phyloP scores from a whole-genome alignment of 2,888 invertebrate genomes.

The Drosophila neonasuta region DNA sequence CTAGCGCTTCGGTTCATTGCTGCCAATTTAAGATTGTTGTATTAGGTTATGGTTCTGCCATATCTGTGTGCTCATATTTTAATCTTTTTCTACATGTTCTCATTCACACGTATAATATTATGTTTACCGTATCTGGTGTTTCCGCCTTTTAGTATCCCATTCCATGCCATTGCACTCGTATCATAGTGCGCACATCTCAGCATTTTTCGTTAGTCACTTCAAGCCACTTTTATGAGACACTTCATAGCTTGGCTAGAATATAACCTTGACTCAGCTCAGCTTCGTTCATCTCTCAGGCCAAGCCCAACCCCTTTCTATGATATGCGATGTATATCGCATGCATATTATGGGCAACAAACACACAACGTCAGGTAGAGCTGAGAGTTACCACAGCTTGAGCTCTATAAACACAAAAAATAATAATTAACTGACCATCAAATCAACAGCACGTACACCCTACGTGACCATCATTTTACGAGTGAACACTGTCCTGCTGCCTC shows the following conservation, averaged over 20 bases:
- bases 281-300: background rate
- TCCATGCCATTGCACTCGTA: slow-evolving; percentile 6
- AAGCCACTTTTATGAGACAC: slow-evolving; percentile 63
- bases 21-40: slow-evolving; percentile 12
- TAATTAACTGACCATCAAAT: slow-evolving; percentile 82
- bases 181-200: slow-evolving; percentile 23
- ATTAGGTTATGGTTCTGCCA: background rate
- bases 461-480: slow-evolving; percentile 81
- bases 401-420: slow-evolving; percentile 76
- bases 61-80: slow-evolving; percentile 12
- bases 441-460: slow-evolving; percentile 82
- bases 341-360: slow-evolving; percentile 47
- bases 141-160: slow-evolving; percentile 26
- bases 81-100: slow-evolving; percentile 6
- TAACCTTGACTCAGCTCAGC: slow-evolving; percentile 37
- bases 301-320: slow-evolving; percentile 33
- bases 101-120: slow-evolving; percentile 44
- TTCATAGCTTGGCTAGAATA: slow-evolving; percentile 55
- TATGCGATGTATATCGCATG: slow-evolving; percentile 61
- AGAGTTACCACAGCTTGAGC: slow-evolving; percentile 35
- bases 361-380: slow-evolving; percentile 6
- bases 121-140: slow-evolving; percentile 22
- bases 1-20: background rate
- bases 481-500: slow-evolving; percentile 27
- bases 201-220: slow-evolving; percentile 39